Percentiles rank a stretch among this genome's conserved stretches.
phyloP scores from a whole-genome alignment of 2,797 vertebrate genomes.

The Epinephelus malabaricus region DNA sequence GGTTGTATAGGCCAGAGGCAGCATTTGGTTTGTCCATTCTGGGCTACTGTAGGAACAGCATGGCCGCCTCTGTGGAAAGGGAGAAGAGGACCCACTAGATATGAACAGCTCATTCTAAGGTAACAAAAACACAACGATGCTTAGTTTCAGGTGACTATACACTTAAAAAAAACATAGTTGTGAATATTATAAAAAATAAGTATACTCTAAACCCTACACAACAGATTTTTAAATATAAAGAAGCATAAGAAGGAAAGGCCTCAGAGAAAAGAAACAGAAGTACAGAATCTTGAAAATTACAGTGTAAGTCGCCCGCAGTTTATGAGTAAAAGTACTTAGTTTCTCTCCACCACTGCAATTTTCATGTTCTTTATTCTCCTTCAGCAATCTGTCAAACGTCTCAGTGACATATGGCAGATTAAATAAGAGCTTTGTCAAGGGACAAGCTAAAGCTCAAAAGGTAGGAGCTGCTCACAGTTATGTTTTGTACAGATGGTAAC shows the following conservation, averaged over 20 bases:
- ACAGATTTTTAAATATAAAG: neutral
- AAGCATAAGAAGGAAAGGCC: neutral
- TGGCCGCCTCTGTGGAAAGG: no score
- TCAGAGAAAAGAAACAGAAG: neutral
- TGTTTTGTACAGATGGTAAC: neutral
- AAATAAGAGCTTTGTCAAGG: neutral
- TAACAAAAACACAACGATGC: no score
- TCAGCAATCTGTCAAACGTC: neutral
- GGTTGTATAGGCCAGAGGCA: no score
- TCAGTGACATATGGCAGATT: neutral
- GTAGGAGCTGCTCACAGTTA: neutral
- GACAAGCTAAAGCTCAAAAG: conserved; percentile 6
- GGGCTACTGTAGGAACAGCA: no score
- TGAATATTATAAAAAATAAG: no score
- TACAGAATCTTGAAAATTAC: neutral
- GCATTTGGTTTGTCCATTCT: no score
- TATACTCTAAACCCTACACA: no score
- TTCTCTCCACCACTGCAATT: neutral
- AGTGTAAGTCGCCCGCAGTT: neutral
- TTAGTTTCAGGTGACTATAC: no score
- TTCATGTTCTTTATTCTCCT: neutral
- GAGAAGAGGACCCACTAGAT: no score
- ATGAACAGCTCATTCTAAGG: no score
- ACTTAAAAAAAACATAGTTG: no score
- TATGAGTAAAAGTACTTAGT: no score